phyloP scores from a whole-genome alignment of 2,888 invertebrate species.

The Pristionchus arcanus region DNA sequence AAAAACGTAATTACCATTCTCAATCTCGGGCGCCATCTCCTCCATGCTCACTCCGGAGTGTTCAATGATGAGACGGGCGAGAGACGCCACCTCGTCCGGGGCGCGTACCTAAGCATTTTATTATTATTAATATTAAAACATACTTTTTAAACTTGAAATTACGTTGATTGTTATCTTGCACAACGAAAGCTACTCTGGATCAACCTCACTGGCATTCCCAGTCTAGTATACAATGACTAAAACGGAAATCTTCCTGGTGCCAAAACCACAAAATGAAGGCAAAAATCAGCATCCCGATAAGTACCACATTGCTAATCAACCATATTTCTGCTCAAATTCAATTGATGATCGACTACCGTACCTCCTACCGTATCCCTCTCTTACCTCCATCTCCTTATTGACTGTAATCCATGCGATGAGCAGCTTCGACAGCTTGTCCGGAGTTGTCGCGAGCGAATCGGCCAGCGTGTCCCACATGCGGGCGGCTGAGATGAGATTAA shows the following conservation, averaged over 20 bases:
- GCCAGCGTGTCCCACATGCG: constrained; percentile 42
- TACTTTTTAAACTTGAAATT: no score
- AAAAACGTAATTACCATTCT: no score
- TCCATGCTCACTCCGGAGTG: constrained; percentile 42
- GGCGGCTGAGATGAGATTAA: background rate
- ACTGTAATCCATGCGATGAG: background rate
- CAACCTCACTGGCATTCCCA: no score
- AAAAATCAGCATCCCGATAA: no score
- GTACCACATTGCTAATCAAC: no score
- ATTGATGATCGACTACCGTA: no score
- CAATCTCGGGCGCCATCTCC: constrained; percentile 6
- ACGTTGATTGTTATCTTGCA: no score
- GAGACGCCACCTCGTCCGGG: constrained; percentile 27
- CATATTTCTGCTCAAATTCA: no score
- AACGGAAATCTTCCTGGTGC: background rate
- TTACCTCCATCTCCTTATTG: constrained; percentile 51
- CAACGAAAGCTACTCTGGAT: no score
- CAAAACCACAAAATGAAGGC: background rate
- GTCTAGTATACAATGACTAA: background rate
- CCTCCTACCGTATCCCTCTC: background rate
- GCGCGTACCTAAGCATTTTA: background rate
- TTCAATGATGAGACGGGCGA: constrained; percentile 37
- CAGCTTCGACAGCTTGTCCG: constrained; percentile 21
- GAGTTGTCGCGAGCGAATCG: constrained; percentile 11
- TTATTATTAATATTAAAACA: background rate